A percentile compares a stretch with the other conserved stretches of the same genome.
Conservation (phyloP, 2,797 vertebrate species). For the Macropodus opercularis region DNA sequence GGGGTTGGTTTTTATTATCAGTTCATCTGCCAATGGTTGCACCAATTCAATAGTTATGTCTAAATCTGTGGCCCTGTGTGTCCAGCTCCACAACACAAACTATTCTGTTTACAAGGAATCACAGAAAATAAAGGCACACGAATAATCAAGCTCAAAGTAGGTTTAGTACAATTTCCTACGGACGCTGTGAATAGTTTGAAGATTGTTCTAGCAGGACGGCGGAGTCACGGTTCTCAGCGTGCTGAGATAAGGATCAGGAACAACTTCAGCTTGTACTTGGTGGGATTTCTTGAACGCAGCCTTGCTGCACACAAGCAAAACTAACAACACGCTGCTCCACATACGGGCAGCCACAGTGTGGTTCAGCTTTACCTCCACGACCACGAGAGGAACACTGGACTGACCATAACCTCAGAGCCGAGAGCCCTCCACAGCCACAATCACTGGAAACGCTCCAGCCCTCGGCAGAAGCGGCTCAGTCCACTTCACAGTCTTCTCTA, state of each 20-base stretch:
- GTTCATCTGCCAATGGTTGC: too few relatives aligned
- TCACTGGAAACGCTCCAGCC: slow-evolving; percentile 65
- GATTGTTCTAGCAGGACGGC: background rate
- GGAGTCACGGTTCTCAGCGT: background rate
- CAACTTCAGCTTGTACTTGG: slow-evolving; percentile 21
- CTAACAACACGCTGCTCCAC: too few relatives aligned
- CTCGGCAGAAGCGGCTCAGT: slow-evolving; percentile 48
- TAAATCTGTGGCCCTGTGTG: too few relatives aligned
- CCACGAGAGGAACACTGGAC: slow-evolving; percentile 59
- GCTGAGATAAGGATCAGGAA: slow-evolving; percentile 5
- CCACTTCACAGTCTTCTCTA: slow-evolving; percentile 53
- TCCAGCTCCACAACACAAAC: too few relatives aligned
- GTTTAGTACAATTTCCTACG: background rate
- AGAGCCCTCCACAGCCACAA: slow-evolving; percentile 78
- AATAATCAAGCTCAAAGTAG: background rate
- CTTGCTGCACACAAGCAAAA: background rate
- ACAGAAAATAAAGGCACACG: too few relatives aligned
- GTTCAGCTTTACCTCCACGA: slow-evolving; percentile 69
- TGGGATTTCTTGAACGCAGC: background rate
- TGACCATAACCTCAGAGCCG: slow-evolving; percentile 76
- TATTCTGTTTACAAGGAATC: too few relatives aligned
- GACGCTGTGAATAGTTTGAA: background rate
- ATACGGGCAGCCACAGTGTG: slow-evolving; percentile 67
- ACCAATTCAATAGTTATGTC: too few relatives aligned
- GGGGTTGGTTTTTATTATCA: too few relatives aligned